phyloP scores from a whole-genome alignment of 1,140 invertebrate genomes.

The Drosophila tristis region DNA sequence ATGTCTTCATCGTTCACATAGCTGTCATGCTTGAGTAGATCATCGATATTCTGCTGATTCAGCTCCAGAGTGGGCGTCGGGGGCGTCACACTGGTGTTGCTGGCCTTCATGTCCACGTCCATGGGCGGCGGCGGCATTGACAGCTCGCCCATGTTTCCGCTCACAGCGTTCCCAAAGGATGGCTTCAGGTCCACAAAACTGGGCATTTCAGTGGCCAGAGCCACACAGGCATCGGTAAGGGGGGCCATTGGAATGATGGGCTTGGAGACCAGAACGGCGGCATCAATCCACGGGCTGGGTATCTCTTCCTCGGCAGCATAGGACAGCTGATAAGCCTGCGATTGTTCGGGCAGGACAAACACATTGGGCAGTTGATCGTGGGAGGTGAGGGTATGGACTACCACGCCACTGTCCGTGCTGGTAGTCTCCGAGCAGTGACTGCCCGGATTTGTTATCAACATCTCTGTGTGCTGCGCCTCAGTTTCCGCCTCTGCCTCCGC shows the following conservation, averaged over 20 bases:
- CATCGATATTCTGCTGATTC: constrained; percentile 73
- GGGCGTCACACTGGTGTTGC: background rate
- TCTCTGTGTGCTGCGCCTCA: constrained; percentile 32
- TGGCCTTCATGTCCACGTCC: constrained; percentile 47
- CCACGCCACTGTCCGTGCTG: constrained; percentile 67
- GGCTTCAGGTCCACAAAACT: constrained; percentile 87
- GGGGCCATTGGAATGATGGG: constrained; percentile 77
- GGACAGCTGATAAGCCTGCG: constrained; percentile 88
- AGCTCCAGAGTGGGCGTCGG: constrained; percentile 60
- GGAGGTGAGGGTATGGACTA: constrained; percentile 16
- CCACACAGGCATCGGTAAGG: constrained; percentile 83
- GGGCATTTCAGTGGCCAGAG: constrained; percentile 89
- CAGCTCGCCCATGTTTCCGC: constrained; percentile 46
- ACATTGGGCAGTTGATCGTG: constrained; percentile 54
- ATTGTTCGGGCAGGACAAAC: constrained; percentile 80
- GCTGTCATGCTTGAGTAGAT: constrained; percentile 69
- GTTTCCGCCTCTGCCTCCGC: constrained; percentile 15
- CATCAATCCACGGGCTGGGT: constrained; percentile 89
- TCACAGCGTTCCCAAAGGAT: constrained; percentile 58
- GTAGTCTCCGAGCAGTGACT: constrained; percentile 61
- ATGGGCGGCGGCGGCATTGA: constrained; percentile 17
- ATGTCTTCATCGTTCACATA: constrained; percentile 83
- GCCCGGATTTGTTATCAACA: constrained; percentile 49
- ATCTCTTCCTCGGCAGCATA: constrained; percentile 90
- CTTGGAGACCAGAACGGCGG: constrained; percentile 86